These are phyloP conservation scores for Tyrophagus putrescentiae DNA, from an alignment of 1,140 invertebrate genomes.

Conservation along the genomic window DNA sequence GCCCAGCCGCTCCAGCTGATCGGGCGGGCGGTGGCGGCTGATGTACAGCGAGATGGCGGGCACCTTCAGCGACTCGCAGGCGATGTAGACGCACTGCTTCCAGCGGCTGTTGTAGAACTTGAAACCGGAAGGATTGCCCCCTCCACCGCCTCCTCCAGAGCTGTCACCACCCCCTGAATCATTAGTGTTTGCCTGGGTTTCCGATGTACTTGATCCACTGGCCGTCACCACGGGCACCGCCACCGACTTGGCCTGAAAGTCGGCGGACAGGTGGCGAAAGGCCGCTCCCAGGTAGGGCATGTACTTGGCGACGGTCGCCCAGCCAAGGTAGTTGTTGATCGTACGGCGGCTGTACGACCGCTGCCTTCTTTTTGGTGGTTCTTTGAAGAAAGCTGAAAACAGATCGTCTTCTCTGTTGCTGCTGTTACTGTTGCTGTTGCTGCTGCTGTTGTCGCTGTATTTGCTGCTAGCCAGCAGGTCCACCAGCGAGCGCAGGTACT, in stretches of 20 bases:
- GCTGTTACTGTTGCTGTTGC: too few relatives aligned
- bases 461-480: conserved; percentile 18
- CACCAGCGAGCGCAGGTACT: conserved; percentile 13
- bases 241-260: conserved; percentile 34
- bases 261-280: conserved; percentile 36
- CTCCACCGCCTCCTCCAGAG: not conserved
- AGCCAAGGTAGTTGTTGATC: conserved; percentile 42
- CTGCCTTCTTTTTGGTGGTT: too few relatives aligned
- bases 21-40: conserved; percentile 29
- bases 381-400: too few relatives aligned
- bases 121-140: conserved; percentile 24
- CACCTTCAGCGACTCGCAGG: conserved; percentile 43
- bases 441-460: too few relatives aligned
- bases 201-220: too few relatives aligned
- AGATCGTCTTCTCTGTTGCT: too few relatives aligned
- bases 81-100: conserved; percentile 42
- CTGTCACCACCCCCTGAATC: too few relatives aligned
- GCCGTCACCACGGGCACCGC: conserved; percentile 19
- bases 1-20: conserved; percentile 37
- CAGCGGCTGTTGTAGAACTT: conserved; percentile 34
- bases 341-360: too few relatives aligned
- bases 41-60: conserved; percentile 42
- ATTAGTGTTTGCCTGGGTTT: too few relatives aligned
- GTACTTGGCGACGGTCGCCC: conserved; percentile 41
- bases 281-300: conserved; percentile 39